Conservation (phyloP, 2,113 vertebrate genomes). For the Gadus chalcogrammus region DNA sequence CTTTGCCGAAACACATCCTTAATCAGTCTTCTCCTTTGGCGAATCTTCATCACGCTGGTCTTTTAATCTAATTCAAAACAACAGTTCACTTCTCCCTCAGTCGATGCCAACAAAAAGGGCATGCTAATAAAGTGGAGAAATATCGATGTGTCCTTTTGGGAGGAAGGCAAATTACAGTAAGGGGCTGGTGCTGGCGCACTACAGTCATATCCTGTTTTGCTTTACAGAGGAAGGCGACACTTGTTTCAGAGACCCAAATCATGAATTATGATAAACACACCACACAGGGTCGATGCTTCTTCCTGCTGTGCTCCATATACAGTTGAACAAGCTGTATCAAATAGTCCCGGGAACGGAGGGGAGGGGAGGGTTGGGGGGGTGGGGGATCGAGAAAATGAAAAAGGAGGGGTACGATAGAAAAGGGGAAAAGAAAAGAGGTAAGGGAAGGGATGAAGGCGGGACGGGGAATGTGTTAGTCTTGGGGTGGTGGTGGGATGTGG, state of each 20-base stretch:
- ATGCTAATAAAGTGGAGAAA: conserved; percentile 47
- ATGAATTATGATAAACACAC: conserved; percentile 44
- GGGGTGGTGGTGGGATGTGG: too few relatives aligned
- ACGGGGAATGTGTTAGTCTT: too few relatives aligned
- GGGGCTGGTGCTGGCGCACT: conserved; percentile 32
- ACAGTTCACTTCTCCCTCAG: conserved; percentile 33
- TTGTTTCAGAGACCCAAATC: conserved; percentile 49
- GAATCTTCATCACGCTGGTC: conserved; percentile 9
- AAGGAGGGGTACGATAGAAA: too few relatives aligned
- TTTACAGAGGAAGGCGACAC: conserved; percentile 34
- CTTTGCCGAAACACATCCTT: conserved; percentile 16
- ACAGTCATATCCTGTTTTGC: conserved; percentile 52
- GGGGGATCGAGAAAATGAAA: too few relatives aligned
- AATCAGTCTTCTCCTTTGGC: conserved; percentile 4
- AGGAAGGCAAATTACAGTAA: conserved; percentile 39
- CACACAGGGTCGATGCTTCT: conserved; percentile 35
- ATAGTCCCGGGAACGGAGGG: too few relatives aligned
- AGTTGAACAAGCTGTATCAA: conserved; percentile 21
- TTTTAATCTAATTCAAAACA: conserved; percentile 36
- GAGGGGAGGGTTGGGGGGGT: too few relatives aligned
- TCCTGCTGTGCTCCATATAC: conserved; percentile 36
- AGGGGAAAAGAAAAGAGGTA: too few relatives aligned
- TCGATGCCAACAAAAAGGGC: conserved; percentile 55
- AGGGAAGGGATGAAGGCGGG: too few relatives aligned
- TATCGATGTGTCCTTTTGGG: conserved; percentile 57